Percentiles rank a stretch among this genome's conserved stretches.
Evolutionary conservation across 2,113 vertebrate species (phyloP).

Genomic region (Periophthalmodon schlosseri): DNA sequence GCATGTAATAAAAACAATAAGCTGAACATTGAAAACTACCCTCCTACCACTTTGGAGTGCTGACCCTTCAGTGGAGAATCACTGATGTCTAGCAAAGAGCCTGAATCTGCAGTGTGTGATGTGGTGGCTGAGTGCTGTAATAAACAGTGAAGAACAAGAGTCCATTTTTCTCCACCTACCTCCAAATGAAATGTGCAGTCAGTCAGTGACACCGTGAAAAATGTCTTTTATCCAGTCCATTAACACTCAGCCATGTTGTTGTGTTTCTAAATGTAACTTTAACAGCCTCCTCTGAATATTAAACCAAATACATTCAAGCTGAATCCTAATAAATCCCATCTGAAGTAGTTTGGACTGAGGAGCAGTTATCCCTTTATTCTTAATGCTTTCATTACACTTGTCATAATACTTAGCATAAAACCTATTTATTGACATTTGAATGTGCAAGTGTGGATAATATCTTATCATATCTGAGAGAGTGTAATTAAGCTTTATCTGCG

Average conservation of each 20-base stretch:
- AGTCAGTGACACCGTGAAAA: conserved; percentile 8
- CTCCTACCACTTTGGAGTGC: neutral
- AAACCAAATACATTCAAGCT: conserved; percentile 6
- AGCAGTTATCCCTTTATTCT: conserved; percentile 2
- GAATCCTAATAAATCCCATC: neutral
- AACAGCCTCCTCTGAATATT: conserved; percentile 7
- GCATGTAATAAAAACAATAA: neutral
- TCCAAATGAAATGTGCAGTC: conserved; percentile 14
- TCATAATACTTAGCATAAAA: conserved; percentile 2
- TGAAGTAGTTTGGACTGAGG: conserved; percentile 1
- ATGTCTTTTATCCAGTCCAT: conserved; percentile 14
- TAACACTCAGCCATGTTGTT: conserved; percentile 4
- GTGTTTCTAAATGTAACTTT: conserved; percentile 4
- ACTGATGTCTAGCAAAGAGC: neutral
- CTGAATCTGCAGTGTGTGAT: neutral
- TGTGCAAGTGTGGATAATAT: conserved; percentile 21
- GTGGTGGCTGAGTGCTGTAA: neutral
- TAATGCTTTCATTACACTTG: neutral
- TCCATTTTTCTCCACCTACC: conserved; percentile 2
- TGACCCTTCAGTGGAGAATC: neutral
- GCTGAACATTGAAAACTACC: neutral
- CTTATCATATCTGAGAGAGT: conserved; percentile 5
- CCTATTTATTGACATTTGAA: conserved; percentile 3
- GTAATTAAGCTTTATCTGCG: conserved; percentile 17
- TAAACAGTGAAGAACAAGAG: conserved; percentile 7